phyloP scores from a whole-genome alignment of 2,888 invertebrate genomes.

The Balanococcus diminutus region DNA sequence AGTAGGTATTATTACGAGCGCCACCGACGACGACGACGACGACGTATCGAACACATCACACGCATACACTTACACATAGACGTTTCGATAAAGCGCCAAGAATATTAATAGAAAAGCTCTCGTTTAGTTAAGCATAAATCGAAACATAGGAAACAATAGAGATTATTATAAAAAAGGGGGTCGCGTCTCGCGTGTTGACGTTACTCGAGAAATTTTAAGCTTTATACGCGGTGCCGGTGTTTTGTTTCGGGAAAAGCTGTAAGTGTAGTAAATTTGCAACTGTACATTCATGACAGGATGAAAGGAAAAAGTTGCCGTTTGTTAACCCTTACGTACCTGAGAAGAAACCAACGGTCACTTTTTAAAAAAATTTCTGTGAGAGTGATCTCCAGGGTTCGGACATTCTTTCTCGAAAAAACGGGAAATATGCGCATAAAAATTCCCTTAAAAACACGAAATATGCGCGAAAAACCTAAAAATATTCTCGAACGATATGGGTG shows the following conservation, averaged over 20 bases:
- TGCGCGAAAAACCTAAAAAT: too few relatives aligned
- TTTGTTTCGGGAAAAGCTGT: background rate
- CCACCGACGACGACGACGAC: background rate
- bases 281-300: background rate
- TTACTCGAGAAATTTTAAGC: slow-evolving; percentile 14
- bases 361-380: too few relatives aligned
- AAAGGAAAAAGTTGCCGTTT: background rate
- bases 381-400: too few relatives aligned
- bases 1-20: background rate
- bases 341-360: too few relatives aligned
- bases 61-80: background rate
- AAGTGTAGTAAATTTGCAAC: background rate
- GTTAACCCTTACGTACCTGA: too few relatives aligned
- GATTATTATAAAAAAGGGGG: background rate
- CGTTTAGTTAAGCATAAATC: slow-evolving; percentile 19
- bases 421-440: too few relatives aligned
- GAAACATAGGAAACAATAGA: background rate
- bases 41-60: background rate
- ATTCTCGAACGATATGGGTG: too few relatives aligned
- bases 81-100: slow-evolving; percentile 1
- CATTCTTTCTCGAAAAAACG: too few relatives aligned
- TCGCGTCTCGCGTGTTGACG: slow-evolving; percentile 20
- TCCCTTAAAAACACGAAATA: too few relatives aligned
- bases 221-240: background rate
- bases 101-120: slow-evolving; percentile 14